Percentiles rank a stretch among this genome's conserved stretches.
These are phyloP conservation scores for Ormyrus rosae DNA, from an alignment of 2,888 invertebrate species.

Conservation along the genomic window DNA sequence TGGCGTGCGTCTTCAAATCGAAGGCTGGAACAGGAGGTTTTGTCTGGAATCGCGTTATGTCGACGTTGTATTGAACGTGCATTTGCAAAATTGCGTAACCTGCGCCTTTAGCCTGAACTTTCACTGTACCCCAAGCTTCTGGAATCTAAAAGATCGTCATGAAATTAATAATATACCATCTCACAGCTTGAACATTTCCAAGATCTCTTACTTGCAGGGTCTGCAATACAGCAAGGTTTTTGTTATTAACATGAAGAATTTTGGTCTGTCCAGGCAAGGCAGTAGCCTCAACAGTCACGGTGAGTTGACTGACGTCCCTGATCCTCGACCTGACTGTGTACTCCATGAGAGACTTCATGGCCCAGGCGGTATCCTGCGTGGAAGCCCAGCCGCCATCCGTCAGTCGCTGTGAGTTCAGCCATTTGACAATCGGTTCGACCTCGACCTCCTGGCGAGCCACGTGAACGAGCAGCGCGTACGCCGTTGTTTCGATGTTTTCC, in stretches of 20 bases:
- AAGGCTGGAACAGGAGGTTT: slow-evolving; percentile 90
- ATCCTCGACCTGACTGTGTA: slow-evolving; percentile 91
- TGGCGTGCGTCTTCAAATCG: slow-evolving; percentile 84
- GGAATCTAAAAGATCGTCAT: slow-evolving; percentile 81
- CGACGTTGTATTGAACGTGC: slow-evolving; percentile 94
- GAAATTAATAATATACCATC: too few relatives aligned
- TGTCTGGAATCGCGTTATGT: slow-evolving; percentile 89
- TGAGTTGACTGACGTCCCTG: slow-evolving; percentile 88
- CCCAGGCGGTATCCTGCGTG: slow-evolving; percentile 92
- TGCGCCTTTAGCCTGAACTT: slow-evolving; percentile 93
- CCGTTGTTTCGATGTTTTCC: slow-evolving; percentile 94
- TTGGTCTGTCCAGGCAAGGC: slow-evolving; percentile 84
- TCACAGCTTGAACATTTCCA: not conserved
- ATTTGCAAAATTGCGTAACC: slow-evolving; percentile 97
- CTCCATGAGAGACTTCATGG: slow-evolving; percentile 92
- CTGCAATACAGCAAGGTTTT: slow-evolving; percentile 88
- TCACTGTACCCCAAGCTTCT: slow-evolving; percentile 95
- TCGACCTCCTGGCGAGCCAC: slow-evolving; percentile 89
- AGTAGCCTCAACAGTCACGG: slow-evolving; percentile 90
- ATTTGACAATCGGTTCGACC: slow-evolving; percentile 91
- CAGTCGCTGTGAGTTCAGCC: slow-evolving; percentile 92
- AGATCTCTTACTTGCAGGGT: slow-evolving; percentile 79
- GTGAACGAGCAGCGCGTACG: slow-evolving; percentile 93
- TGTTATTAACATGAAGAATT: slow-evolving; percentile 83
- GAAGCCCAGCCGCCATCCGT: slow-evolving; percentile 93